These are phyloP conservation scores for Sepiola atlantica DNA, from an alignment of 2,888 invertebrate species.

Conservation along the genomic window DNA sequence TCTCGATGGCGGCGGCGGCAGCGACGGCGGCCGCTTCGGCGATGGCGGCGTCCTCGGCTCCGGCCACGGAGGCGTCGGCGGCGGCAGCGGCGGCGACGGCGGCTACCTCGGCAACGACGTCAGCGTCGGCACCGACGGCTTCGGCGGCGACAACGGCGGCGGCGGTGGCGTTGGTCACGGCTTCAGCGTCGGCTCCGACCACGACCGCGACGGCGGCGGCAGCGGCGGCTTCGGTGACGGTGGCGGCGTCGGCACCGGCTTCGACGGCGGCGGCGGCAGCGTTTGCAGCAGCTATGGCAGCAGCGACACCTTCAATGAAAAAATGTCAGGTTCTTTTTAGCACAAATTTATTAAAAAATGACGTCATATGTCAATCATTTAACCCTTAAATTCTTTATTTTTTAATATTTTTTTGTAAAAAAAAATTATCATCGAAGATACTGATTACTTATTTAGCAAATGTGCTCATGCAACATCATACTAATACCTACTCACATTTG, in stretches of 20 bases:
- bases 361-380: no score
- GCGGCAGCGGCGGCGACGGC: background rate
- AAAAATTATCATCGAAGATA: no score
- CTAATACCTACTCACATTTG: no score
- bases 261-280: background rate
- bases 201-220: conserved; percentile 1
- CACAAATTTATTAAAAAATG: no score
- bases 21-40: background rate
- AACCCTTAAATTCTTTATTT: no score
- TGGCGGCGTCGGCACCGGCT: background rate
- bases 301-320: background rate
- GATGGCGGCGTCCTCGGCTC: conserved; percentile 25
- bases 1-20: conserved; percentile 11
- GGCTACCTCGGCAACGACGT: background rate
- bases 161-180: background rate
- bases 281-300: conserved; percentile 3
- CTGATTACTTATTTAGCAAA: no score
- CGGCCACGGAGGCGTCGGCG: background rate
- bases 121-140: background rate
- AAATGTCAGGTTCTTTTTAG: background rate
- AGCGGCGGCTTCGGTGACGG: background rate
- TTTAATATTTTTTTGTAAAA: no score
- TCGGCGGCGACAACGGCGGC: conserved; percentile 24
- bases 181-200: background rate
- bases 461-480: no score